Conservation (phyloP, 2,888 invertebrate genomes). For the Ecliptopera silaceata region DNA sequence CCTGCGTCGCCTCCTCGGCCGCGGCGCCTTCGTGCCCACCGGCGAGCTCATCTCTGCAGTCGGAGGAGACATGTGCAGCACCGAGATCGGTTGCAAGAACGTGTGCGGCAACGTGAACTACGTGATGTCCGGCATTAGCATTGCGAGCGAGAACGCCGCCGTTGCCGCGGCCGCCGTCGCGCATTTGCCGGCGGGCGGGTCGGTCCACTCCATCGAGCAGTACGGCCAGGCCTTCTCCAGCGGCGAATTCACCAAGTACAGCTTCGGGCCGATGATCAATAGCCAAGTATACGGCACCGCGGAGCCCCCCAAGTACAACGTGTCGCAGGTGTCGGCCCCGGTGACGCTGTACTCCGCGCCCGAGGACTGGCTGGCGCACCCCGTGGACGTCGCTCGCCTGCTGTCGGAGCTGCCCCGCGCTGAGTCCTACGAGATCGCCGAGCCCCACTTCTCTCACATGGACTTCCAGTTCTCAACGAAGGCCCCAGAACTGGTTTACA, state of each 20-base stretch:
- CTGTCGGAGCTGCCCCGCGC: slow-evolving; percentile 81
- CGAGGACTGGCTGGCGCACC: slow-evolving; percentile 87
- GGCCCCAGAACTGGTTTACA: slow-evolving; percentile 63
- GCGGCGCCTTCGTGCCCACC: slow-evolving; percentile 61
- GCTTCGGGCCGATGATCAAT: slow-evolving; percentile 67
- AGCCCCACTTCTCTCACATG: slow-evolving; percentile 71
- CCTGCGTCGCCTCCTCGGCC: slow-evolving; percentile 53
- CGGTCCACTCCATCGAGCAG: slow-evolving; percentile 79
- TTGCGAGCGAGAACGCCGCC: slow-evolving; percentile 77
- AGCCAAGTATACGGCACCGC: slow-evolving; percentile 60
- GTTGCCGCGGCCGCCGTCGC: slow-evolving; percentile 79
- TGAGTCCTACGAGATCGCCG: slow-evolving; percentile 80
- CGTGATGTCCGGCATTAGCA: slow-evolving; percentile 84
- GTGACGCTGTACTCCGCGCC: slow-evolving; percentile 69
- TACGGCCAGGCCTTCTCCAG: slow-evolving; percentile 77
- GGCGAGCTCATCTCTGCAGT: slow-evolving; percentile 53
- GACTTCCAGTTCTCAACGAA: slow-evolving; percentile 73
- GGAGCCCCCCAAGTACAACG: slow-evolving; percentile 65
- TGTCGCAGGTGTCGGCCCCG: slow-evolving; percentile 66
- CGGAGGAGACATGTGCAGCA: slow-evolving; percentile 65
- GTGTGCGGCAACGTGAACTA: slow-evolving; percentile 85
- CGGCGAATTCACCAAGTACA: slow-evolving; percentile 64
- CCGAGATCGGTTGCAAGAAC: slow-evolving; percentile 64
- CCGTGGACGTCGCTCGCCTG: slow-evolving; percentile 82
- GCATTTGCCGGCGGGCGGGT: slow-evolving; percentile 83